Evolutionary conservation across 2,888 invertebrate genomes (phyloP), one percentile per base, ranked within the genome.

Genomic region (Hydrotaea diabolus): DNA sequence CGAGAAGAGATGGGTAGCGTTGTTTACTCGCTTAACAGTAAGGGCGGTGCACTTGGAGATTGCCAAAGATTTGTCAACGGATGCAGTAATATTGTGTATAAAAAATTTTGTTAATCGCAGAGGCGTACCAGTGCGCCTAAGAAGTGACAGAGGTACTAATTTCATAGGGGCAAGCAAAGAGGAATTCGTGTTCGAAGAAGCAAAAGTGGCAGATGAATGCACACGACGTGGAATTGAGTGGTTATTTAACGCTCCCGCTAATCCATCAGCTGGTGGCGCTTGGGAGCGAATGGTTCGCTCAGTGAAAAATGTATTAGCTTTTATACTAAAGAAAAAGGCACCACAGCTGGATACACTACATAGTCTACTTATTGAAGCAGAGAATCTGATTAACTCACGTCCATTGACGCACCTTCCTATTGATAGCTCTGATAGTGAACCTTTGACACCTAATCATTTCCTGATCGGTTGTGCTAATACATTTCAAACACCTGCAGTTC

Each of bases 1-100:
- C 19, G 87, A 87, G 15, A 87, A 87, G 49, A 62, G 85, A 21
- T 86, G 85, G 84, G 80, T 86, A 15, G 78, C 80, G 8, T 87
- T n/a, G 7, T 87, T 87, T 57, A 88, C 86, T 0, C 87, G 86
- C 23, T 23, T 85, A n/a, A 85, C 83, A n/a, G 59, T 76, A 15
- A 55, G 86, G 11, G 86, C 86, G 7, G 77, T 82, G 11, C 80
- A 84, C 19, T 13, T 86, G 0, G 85, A 85, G 31, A 55, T 85
- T 11, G 79, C 82, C 1, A 57, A 31, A 17, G 85, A 82, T 53
- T 43, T 82, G 9, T 85, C 80, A 11, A 73, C 77, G 3, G 80
- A 85, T 66, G 79, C 77, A 0, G 59, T 59, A 0, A 79, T 81
- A 55, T 13, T 81, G 15, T 79, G 79, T 15, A 62, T 85, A 7